Percentiles rank a stretch among this genome's conserved stretches.
Evolutionary conservation across 1,140 invertebrate species (phyloP).

Genomic region (Idris sp.): DNA sequence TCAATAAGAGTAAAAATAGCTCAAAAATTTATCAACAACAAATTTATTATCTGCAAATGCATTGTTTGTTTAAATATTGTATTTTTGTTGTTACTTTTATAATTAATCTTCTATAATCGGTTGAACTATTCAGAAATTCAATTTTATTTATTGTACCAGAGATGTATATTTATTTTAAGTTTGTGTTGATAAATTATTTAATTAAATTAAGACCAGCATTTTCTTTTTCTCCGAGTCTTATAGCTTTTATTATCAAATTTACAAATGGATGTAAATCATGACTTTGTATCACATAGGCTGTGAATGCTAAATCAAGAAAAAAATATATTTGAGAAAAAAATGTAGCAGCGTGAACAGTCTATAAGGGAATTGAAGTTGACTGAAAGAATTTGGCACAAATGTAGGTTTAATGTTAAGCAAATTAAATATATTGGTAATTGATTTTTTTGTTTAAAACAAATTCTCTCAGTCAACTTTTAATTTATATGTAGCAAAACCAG

Average conservation of each 20-base stretch:
- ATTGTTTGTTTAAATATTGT: too few relatives aligned
- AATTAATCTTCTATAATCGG: too few relatives aligned
- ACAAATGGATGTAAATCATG: conserved; percentile 7
- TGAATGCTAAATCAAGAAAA: conserved; percentile 33
- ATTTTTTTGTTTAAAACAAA: background rate
- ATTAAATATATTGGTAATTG: background rate
- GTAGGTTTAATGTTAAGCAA: background rate
- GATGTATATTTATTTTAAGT: too few relatives aligned
- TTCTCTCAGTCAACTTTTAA: conserved; percentile 21
- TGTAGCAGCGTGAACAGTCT: conserved; percentile 23
- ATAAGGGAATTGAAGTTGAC: conserved; percentile 8
- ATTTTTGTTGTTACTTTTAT: too few relatives aligned
- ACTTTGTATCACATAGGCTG: conserved; percentile 34
- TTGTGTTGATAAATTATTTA: too few relatives aligned
- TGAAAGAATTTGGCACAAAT: conserved; percentile 15
- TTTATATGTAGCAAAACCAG: conserved; percentile 29
- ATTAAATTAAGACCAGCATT: too few relatives aligned
- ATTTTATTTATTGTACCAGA: too few relatives aligned
- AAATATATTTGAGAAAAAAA: conserved; percentile 9
- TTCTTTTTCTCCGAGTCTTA: conserved; percentile 41
- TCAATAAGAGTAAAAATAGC: too few relatives aligned
- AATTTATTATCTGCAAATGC: too few relatives aligned
- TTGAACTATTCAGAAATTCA: too few relatives aligned
- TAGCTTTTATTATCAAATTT: too few relatives aligned
- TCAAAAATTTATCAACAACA: too few relatives aligned